These are phyloP conservation scores for Listronotus bonariensis DNA, from an alignment of 1,140 invertebrate genomes.

Conservation along the genomic window DNA sequence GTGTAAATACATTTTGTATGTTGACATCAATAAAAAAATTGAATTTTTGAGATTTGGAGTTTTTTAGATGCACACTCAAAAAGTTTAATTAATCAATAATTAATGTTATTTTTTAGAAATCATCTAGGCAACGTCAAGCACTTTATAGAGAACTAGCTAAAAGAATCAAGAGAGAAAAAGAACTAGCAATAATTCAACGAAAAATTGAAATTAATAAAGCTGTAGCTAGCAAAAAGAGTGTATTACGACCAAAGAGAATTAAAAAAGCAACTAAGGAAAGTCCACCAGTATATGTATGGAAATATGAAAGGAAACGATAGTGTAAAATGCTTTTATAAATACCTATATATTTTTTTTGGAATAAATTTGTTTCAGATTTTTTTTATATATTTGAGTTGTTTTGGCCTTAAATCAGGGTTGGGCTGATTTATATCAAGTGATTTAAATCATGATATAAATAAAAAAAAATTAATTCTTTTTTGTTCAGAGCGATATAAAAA, in stretches of 20 bases:
- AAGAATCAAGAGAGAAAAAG: constrained; percentile 79
- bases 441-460: too few species aligned
- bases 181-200: constrained; percentile 78
- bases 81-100: too few species aligned
- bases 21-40: too few species aligned
- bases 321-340: constrained; percentile 5
- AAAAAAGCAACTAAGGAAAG: constrained; percentile 68
- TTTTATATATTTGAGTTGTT: too few species aligned
- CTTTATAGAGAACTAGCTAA: constrained; percentile 80
- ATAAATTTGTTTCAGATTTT: background rate
- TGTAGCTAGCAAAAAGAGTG: constrained; percentile 69
- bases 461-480: too few species aligned
- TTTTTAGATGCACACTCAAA: too few species aligned
- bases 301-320: constrained; percentile 81
- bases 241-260: constrained; percentile 68
- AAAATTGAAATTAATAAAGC: constrained; percentile 82
- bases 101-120: constrained; percentile 15
- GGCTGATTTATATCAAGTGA: too few species aligned
- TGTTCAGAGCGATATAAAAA: too few species aligned
- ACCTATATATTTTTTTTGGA: background rate
- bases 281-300: constrained; percentile 85
- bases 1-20: too few species aligned
- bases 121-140: constrained; percentile 66
- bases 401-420: too few species aligned
- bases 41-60: too few species aligned